phyloP scores from a whole-genome alignment of 1,140 invertebrate genomes.

The Camponotus pennsylvanicus region DNA sequence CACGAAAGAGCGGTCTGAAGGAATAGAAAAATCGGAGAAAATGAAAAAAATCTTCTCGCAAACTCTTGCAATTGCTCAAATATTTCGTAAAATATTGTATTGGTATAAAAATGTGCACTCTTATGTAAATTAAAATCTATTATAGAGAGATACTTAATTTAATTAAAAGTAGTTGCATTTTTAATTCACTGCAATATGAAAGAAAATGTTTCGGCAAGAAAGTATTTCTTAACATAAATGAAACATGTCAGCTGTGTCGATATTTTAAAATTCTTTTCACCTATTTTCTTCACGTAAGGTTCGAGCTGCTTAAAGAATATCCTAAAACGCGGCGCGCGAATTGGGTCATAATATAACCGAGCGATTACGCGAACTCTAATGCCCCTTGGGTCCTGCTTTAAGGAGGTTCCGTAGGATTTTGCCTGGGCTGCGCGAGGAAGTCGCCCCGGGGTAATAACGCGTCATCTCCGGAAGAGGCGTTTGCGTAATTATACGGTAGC shows the following conservation, averaged over 20 bases:
- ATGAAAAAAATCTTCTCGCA: constrained; percentile 52
- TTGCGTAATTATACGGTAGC: constrained; percentile 86
- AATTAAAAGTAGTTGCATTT: background rate
- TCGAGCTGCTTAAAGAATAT: constrained; percentile 59
- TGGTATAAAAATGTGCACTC: background rate
- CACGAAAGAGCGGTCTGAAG: constrained; percentile 60
- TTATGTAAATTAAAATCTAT: background rate
- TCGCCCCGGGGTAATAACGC: constrained; percentile 76
- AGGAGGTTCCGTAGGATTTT: constrained; percentile 76
- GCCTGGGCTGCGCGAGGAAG: constrained; percentile 77
- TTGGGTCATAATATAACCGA: constrained; percentile 73
- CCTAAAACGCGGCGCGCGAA: constrained; percentile 62
- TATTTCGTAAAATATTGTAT: constrained; percentile 21
- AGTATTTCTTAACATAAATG: background rate
- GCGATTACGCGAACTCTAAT: constrained; percentile 73
- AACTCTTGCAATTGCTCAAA: constrained; percentile 53
- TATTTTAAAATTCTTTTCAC: background rate
- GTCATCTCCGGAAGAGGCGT: constrained; percentile 77
- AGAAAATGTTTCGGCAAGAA: background rate
- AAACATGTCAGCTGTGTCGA: background rate
- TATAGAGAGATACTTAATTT: background rate
- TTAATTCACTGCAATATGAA: background rate
- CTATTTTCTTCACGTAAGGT: background rate
- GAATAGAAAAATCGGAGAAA: constrained; percentile 61
- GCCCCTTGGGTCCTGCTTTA: constrained; percentile 65